phyloP scores from a whole-genome alignment of 2,797 vertebrate genomes.

The Coendou prehensilis region DNA sequence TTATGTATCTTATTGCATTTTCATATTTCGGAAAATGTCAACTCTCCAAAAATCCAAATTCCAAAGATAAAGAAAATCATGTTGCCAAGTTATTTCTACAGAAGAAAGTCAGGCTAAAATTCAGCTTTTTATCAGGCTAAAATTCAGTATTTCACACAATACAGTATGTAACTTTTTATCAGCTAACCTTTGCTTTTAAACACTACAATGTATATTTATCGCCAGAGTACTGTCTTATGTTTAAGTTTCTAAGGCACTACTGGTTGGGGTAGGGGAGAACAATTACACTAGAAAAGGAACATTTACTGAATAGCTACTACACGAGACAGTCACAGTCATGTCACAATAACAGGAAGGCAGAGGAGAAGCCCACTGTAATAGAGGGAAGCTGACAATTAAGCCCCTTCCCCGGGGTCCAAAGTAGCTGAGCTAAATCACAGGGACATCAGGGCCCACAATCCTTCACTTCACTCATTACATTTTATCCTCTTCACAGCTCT shows the following conservation, averaged over 20 bases:
- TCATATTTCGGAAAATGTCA: slow-evolving; percentile 31
- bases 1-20: neutral
- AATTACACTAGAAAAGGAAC: neutral
- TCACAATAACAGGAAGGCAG: neutral
- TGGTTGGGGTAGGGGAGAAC: neutral
- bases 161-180: neutral
- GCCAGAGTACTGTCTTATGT: neutral
- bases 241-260: neutral
- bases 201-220: slow-evolving; percentile 2
- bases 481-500: slow-evolving; percentile 20
- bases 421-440: neutral
- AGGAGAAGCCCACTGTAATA: neutral
- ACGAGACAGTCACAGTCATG: neutral
- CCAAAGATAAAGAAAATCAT: neutral
- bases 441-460: neutral
- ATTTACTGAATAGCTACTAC: neutral
- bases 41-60: slow-evolving; percentile 52
- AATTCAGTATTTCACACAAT: neutral
- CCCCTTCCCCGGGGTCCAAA: neutral
- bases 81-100: neutral
- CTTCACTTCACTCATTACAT: neutral
- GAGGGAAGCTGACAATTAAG: neutral
- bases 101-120: slow-evolving; percentile 31
- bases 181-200: slow-evolving; percentile 25
- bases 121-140: neutral